Evolutionary conservation across 2,888 invertebrate genomes (phyloP), one percentile per base, ranked within the genome.

Genomic region (Venustoraphidia nigricollis): DNA sequence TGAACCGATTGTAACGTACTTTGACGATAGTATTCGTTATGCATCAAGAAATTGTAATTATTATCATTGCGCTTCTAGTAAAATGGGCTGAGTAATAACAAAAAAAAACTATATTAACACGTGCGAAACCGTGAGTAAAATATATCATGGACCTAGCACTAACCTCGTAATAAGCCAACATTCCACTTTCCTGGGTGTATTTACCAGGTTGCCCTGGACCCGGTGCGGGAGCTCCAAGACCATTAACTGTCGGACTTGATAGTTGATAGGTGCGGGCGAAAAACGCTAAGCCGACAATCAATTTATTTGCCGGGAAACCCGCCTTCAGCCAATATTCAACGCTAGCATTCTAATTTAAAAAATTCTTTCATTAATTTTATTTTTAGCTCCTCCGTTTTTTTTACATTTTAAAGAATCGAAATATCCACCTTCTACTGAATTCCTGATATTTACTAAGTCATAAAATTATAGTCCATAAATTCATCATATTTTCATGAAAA

Each of bases 261-360:
- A 70, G 53, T 9, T 61, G 63, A 52, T 60, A 70, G 1, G 66
- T 60, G 38, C 67, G 59, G 1, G 67, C 70, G 52, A 68, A 68
- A 2, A 64, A 55, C 9, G 65, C 64, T 51, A 70, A 58, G 8
- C 70, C 71, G 40, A 70, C 46, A n/a, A 68, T 57, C n/a, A 70
- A 54, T 53, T 69, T 69, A 6, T 56, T 48, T 5, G 57, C 43
- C 3, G 63, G 60, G 36, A 67, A 66, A 10, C 67, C 67, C 9
- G 57, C 55, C 2, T 52, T 48, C 4, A 66, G 48, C 62, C 66
- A 69, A 49, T 62, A 62, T n/a, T 66, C 56, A 10, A 71, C 57
- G 14, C 65, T 62, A 48, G 53, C 64, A 48, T 62, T 54, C 65
- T 63, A 52, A 34, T 50, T 50, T 11, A 34, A 4, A 36, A 43